A percentile compares a stretch with the other conserved stretches of the same genome.
Evolutionary conservation across 37 sponge, comb jelly and placozoan species (phyloP).

Genomic region (Beroe forskalii): DNA sequence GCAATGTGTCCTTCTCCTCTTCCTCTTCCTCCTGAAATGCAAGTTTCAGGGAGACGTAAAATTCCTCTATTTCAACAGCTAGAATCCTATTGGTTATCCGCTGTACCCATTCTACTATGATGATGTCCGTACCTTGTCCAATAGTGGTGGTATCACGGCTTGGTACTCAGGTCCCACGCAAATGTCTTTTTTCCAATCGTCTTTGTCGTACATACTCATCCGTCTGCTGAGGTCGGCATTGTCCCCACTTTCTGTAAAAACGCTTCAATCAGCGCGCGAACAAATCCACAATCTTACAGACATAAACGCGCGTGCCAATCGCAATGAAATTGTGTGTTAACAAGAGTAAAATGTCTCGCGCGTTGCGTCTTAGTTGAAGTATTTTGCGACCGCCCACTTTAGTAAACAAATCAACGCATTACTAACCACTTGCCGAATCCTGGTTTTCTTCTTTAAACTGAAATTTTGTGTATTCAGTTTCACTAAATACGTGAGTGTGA

Average conservation of each 20-base stretch:
- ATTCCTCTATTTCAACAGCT: no score
- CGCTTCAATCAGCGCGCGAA: no score
- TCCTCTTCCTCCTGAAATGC: neutral
- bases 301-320: neutral
- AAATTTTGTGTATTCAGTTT: no score
- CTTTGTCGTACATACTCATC: constrained; percentile 65
- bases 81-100: no score
- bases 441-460: constrained; percentile 41
- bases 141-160: constrained; percentile 44
- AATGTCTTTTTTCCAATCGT: constrained; percentile 62
- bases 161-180: constrained; percentile 46
- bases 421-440: constrained; percentile 39
- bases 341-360: neutral
- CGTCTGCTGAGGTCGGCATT: neutral
- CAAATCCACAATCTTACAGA: no score
- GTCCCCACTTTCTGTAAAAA: no score
- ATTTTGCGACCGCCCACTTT: neutral
- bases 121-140: constrained; percentile 47
- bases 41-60: no score
- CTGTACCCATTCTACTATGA: no score
- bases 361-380: no score
- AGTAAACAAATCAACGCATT: neutral
- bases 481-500: no score
- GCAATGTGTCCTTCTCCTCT: constrained; percentile 29
- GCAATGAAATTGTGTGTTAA: neutral